These are phyloP conservation scores for Drosophila conformis DNA, from an alignment of 2,888 invertebrate genomes.

Conservation along the genomic window DNA sequence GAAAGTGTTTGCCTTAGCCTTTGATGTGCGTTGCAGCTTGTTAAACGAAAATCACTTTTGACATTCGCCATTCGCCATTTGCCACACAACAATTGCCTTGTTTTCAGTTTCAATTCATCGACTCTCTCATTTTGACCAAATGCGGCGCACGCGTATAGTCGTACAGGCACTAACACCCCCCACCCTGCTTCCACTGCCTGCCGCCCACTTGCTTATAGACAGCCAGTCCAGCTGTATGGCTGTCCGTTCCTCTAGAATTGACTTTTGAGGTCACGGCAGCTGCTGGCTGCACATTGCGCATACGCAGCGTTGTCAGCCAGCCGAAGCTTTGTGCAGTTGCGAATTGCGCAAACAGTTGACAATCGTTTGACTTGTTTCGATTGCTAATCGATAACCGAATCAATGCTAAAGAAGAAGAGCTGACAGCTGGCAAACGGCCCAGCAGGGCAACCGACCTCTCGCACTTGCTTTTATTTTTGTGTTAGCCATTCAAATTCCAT, in stretches of 20 bases:
- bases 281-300: slow-evolving; percentile 59
- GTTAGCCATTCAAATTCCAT: slow-evolving; percentile 54
- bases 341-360: slow-evolving; percentile 58
- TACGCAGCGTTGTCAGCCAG: slow-evolving; percentile 58
- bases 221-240: not conserved
- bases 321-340: slow-evolving; percentile 28
- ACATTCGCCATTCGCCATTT: slow-evolving; percentile 62
- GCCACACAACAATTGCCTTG: slow-evolving; percentile 44
- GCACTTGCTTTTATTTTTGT: slow-evolving; percentile 25
- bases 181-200: not conserved
- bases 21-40: slow-evolving; percentile 60
- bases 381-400: slow-evolving; percentile 42
- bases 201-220: too few species aligned
- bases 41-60: slow-evolving; percentile 74
- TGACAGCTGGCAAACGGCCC: slow-evolving; percentile 47
- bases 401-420: slow-evolving; percentile 18
- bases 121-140: slow-evolving; percentile 67
- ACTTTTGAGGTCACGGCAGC: slow-evolving; percentile 55
- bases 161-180: not conserved
- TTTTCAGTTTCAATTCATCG: slow-evolving; percentile 29
- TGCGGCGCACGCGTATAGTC: slow-evolving; percentile 58
- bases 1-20: slow-evolving; percentile 63
- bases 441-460: slow-evolving; percentile 53
- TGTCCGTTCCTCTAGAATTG: slow-evolving; percentile 11
- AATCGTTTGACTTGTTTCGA: slow-evolving; percentile 35